Conservation (phyloP, 2,888 invertebrate species). For the Eupithecia vulgata region DNA sequence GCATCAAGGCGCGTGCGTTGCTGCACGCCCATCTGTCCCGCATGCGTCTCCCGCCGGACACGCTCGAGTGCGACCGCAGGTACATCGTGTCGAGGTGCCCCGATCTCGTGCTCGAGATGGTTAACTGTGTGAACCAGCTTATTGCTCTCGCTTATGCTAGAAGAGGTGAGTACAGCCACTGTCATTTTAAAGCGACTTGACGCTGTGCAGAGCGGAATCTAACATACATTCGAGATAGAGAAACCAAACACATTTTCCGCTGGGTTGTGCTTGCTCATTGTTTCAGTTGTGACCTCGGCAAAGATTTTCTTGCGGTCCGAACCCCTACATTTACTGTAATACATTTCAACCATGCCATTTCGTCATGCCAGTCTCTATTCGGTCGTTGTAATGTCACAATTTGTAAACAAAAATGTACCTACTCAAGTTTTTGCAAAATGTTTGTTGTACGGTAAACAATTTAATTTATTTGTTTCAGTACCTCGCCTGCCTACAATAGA, state of each 20-base stretch:
- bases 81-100: conserved; percentile 95
- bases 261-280: no score
- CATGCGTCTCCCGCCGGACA: conserved; percentile 89
- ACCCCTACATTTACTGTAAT: not conserved
- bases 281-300: no score
- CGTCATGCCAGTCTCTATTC: not conserved
- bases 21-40: conserved; percentile 98
- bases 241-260: no score
- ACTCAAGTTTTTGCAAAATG: no score
- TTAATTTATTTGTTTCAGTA: conserved; percentile 76
- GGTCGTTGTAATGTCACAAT: not conserved
- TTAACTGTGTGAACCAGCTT: conserved; percentile 96
- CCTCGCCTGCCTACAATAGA: conserved; percentile 93
- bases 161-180: conserved; percentile 87
- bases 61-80: conserved; percentile 92
- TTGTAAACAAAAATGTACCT: no score
- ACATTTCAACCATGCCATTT: not conserved
- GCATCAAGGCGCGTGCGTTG: conserved; percentile 95
- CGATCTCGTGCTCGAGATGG: conserved; percentile 98
- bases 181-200: not conserved
- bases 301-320: not conserved
- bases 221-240: no score
- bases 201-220: no score
- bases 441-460: no score
- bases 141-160: conserved; percentile 95